Conservation (phyloP, 2,888 invertebrate species). For the Fissipunctia ypsillon region DNA sequence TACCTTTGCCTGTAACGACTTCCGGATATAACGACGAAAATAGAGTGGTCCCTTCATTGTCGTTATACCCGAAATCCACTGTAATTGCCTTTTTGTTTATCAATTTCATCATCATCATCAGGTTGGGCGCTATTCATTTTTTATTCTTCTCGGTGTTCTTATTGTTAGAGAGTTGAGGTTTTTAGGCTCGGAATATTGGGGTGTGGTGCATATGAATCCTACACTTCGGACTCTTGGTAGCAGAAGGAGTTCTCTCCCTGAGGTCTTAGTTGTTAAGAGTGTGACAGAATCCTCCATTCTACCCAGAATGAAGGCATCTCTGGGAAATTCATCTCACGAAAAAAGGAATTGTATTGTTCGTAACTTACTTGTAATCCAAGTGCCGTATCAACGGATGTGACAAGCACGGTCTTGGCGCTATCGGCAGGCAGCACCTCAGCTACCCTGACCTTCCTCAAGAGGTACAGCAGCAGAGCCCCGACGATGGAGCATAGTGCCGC, state of each 20-base stretch:
- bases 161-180: neutral
- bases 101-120: neutral
- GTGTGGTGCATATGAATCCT: neutral
- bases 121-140: neutral
- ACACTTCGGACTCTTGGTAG: neutral
- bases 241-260: neutral
- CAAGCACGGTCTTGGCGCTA: slow-evolving; percentile 93
- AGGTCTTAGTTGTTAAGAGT: neutral
- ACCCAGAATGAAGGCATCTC: neutral
- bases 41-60: too few species aligned
- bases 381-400: slow-evolving; percentile 95
- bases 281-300: neutral
- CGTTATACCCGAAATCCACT: too few species aligned
- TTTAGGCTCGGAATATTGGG: neutral
- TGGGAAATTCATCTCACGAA: neutral
- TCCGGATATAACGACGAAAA: too few species aligned
- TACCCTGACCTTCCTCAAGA: slow-evolving; percentile 93
- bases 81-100: neutral
- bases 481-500: slow-evolving; percentile 95
- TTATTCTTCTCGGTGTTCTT: neutral
- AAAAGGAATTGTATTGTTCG: neutral
- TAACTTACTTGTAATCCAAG: slow-evolving; percentile 93
- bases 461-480: slow-evolving; percentile 94
- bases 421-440: slow-evolving; percentile 90
- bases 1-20: too few species aligned